Base-by-base conservation (phyloP, 2,113 vertebrate species). In the Colinus virginianus region DNA sequence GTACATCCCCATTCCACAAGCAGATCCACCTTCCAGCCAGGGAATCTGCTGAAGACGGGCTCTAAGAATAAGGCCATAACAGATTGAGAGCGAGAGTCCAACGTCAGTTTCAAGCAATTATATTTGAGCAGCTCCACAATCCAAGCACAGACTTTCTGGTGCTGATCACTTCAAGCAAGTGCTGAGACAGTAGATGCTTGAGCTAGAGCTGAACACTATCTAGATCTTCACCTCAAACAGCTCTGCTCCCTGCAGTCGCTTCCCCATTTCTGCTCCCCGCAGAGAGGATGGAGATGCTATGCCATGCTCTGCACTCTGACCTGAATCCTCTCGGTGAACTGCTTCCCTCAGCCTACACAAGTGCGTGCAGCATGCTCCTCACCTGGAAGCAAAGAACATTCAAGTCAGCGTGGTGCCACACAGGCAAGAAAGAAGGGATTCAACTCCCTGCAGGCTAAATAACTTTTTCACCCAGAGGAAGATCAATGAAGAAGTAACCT, bases 311-410 rank as follows among this genome's bases (percentile, higher is more conserved):
- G 34, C 0, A 21, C 81, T 64, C 2, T 0, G 49, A 90, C 82
- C 67, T 0, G 0, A 76, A 48, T 92, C 77, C 78, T 84, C 45
- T 36, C 0, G 0, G 34, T 0, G 0, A 87, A 63, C 63, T 6
- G 36, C 77, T 78, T 53, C 28, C 42, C 76, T 51, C 87, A 49
- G 62, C 66, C 62, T 58, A 79, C 87, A 38, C 43, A 42, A 42
- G 26, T 3, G 20, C 36, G 13, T 46, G 45, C n/a, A 4, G 34
- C 11, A 46, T 19, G 45, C 66, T 66, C 64, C 86, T 78, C 70
- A 23, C 22, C 45, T 6, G 2, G 23, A 78, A 87, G 58, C 53
- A 46, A 49, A 32, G 34, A 55, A 38, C 1, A 4, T 43, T 74
- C 62, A 56, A 12, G 40, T 62, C 66, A 83, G 61, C 51, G 40